Conservation (phyloP, 2,888 invertebrate genomes). For the Parnassius glacialis region DNA sequence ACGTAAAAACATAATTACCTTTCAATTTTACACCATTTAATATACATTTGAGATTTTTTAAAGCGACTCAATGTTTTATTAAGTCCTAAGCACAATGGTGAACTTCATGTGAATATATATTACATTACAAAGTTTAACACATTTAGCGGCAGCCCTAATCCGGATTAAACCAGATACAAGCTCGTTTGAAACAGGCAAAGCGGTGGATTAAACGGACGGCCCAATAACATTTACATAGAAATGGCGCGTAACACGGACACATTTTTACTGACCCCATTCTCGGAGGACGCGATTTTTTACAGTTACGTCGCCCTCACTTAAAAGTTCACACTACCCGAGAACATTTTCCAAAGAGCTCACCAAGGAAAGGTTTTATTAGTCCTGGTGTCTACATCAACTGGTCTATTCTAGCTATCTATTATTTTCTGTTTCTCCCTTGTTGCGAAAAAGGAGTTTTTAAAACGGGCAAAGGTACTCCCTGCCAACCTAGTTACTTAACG, state of each 20-base stretch:
- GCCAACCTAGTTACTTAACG: too few species aligned
- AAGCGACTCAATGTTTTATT: too few species aligned
- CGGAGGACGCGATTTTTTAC: slow-evolving; percentile 25
- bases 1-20: too few species aligned
- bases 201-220: slow-evolving; percentile 70
- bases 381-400: neutral
- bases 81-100: too few species aligned
- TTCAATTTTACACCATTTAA: too few species aligned
- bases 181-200: slow-evolving; percentile 62
- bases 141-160: slow-evolving; percentile 64
- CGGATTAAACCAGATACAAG: slow-evolving; percentile 66
- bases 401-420: too few species aligned
- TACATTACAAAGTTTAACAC: slow-evolving; percentile 12
- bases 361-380: slow-evolving; percentile 1
- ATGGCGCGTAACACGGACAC: slow-evolving; percentile 59
- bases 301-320: slow-evolving; percentile 8
- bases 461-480: too few species aligned
- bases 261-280: slow-evolving; percentile 67
- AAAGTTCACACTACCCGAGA: slow-evolving; percentile 11
- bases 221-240: slow-evolving; percentile 77
- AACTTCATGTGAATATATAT: neutral
- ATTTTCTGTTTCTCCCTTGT: too few species aligned
- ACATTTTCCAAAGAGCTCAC: neutral
- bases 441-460: too few species aligned
- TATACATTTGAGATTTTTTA: too few species aligned